A percentile compares a stretch with the other conserved stretches of the same genome.
Evolutionary conservation across 2,888 invertebrate species (phyloP).

Genomic region (Clistopyga incitator): DNA sequence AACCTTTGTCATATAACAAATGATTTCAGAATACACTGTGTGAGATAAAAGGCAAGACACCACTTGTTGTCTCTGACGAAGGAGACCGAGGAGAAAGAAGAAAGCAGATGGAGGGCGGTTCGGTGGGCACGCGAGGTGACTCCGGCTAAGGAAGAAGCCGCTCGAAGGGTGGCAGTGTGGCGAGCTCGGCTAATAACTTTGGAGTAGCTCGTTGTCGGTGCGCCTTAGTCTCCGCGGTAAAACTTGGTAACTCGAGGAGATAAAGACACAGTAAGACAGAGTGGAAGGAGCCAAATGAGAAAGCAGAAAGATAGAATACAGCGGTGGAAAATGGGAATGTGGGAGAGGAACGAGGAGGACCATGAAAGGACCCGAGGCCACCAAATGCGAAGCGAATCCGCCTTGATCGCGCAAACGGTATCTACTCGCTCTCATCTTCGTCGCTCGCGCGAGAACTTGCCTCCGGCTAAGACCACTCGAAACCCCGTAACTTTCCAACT

Average conservation of each 20-base stretch:
- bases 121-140: constrained; percentile 20
- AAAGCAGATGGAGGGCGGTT: constrained; percentile 12
- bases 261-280: constrained; percentile 71
- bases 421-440: constrained; percentile 11
- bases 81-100: constrained; percentile 62
- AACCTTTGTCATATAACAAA: not conserved
- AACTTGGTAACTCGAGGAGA: constrained; percentile 78
- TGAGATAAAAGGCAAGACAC: constrained; percentile 21
- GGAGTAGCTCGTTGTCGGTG: constrained; percentile 72
- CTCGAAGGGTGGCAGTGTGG: constrained; percentile 51
- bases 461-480: not conserved
- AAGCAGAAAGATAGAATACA: constrained; percentile 28
- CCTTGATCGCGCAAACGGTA: constrained; percentile 24
- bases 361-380: constrained; percentile 12
- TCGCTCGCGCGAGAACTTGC: constrained; percentile 1
- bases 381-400: constrained; percentile 8
- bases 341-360: not conserved
- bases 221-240: constrained; percentile 74
- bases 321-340: not conserved
- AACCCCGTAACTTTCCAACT: not conserved
- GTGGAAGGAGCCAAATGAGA: constrained; percentile 14
- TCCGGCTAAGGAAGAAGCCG: constrained; percentile 15
- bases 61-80: constrained; percentile 72
- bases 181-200: constrained; percentile 74
- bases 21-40: not conserved